Conservation (phyloP, 2,797 vertebrate genomes). For the Karalla daura region DNA sequence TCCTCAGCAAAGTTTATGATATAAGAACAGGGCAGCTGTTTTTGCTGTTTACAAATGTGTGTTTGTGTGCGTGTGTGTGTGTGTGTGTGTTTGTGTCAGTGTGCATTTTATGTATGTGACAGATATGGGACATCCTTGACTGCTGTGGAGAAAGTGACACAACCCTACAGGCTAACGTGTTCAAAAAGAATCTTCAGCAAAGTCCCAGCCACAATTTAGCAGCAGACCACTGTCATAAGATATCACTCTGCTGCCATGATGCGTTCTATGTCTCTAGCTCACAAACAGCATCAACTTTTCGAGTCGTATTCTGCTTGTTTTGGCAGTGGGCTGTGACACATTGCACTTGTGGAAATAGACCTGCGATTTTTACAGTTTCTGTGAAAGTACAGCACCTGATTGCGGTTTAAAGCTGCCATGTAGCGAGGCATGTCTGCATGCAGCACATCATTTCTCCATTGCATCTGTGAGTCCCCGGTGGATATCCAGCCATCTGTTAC, state of each 20-base stretch:
- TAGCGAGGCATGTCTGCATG: conserved; percentile 47
- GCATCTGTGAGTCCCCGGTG: conserved; percentile 52
- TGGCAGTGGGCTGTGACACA: background rate
- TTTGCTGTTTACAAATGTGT: conserved; percentile 29
- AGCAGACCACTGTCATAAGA: conserved; percentile 64
- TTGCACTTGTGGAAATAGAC: background rate
- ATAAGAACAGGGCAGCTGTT: conserved; percentile 59
- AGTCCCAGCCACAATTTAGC: conserved; percentile 58
- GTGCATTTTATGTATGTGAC: conserved; percentile 74
- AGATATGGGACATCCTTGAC: conserved; percentile 82
- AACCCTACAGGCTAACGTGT: conserved; percentile 70
- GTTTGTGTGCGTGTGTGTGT: conserved; percentile 30
- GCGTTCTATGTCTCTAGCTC: conserved; percentile 32
- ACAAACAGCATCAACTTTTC: conserved; percentile 18
- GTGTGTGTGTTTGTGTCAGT: conserved; percentile 37
- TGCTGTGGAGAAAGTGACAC: conserved; percentile 74
- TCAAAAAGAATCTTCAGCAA: conserved; percentile 75
- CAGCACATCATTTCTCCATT: conserved; percentile 37
- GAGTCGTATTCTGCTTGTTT: background rate
- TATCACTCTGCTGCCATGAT: conserved; percentile 43
- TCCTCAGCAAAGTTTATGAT: conserved; percentile 70
- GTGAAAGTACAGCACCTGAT: conserved; percentile 4
- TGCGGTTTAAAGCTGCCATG: conserved; percentile 20
- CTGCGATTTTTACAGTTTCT: background rate
- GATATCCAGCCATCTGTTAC: conserved; percentile 69